These are phyloP conservation scores for Oenanthe melanoleuca DNA, from an alignment of 2,113 vertebrate genomes.

Conservation along the genomic window DNA sequence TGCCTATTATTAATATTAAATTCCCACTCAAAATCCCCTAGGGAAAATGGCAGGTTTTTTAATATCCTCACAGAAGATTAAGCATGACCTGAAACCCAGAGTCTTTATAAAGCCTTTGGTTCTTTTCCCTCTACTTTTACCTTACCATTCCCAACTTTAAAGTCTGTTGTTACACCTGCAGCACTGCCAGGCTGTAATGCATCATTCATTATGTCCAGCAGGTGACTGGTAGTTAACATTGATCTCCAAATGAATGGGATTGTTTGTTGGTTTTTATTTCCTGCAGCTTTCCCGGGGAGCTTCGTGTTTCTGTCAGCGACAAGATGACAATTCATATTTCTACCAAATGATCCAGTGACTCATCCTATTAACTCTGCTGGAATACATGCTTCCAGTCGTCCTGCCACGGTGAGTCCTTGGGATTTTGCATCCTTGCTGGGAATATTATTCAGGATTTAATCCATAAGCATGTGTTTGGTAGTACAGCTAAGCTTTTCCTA, in stretches of 20 bases:
- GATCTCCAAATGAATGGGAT: slow-evolving; percentile 12
- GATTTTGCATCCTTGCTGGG: slow-evolving; percentile 1
- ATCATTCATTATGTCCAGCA: slow-evolving; percentile 38
- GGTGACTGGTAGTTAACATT: slow-evolving; percentile 23
- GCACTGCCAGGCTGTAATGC: neutral
- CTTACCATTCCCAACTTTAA: neutral
- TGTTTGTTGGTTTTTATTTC: slow-evolving; percentile 6
- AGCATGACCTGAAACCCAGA: neutral
- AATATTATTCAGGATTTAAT: neutral
- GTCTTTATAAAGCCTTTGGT: neutral
- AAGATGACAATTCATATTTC: slow-evolving; percentile 82
- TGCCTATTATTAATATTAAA: neutral
- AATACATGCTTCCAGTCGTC: slow-evolving; percentile 30
- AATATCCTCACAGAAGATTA: neutral
- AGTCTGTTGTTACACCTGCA: neutral
- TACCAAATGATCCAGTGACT: slow-evolving; percentile 78
- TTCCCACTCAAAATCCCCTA: neutral
- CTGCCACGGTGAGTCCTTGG: slow-evolving; percentile 45
- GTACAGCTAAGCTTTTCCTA: neutral
- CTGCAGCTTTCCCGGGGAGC: slow-evolving; percentile 49
- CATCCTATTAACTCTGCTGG: slow-evolving; percentile 79
- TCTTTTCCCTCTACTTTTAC: neutral
- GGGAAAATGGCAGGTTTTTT: neutral
- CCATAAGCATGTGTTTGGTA: neutral
- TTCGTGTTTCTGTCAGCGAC: slow-evolving; percentile 77